These are phyloP conservation scores for Cryptocheilus praepositus DNA, from an alignment of 2,888 invertebrate species.

Conservation along the genomic window DNA sequence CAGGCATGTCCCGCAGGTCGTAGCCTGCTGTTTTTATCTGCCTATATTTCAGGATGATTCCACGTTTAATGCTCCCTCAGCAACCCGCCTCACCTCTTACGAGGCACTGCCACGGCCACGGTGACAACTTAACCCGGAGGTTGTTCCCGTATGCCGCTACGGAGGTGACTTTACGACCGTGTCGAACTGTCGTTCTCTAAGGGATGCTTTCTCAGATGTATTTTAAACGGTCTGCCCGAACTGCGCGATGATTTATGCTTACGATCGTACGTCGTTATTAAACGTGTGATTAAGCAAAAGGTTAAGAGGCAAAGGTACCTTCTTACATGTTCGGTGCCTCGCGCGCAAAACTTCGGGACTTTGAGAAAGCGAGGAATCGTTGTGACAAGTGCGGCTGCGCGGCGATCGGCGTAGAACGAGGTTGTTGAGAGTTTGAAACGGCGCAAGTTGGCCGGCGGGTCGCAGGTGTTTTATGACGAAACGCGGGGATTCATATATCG, in stretches of 20 bases:
- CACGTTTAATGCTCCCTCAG: constrained; percentile 61
- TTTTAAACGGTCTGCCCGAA: too few species aligned
- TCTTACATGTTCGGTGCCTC: too few species aligned
- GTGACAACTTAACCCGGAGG: constrained; percentile 66
- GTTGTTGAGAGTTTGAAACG: too few species aligned
- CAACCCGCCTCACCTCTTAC: constrained; percentile 41
- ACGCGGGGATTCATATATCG: too few species aligned
- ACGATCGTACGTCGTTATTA: constrained; percentile 8
- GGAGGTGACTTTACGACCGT: constrained; percentile 49
- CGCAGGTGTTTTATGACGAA: too few species aligned
- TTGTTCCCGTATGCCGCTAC: constrained; percentile 37
- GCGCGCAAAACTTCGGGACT: too few species aligned
- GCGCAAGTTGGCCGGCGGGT: too few species aligned
- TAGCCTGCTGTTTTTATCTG: constrained; percentile 74
- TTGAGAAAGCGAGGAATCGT: too few species aligned
- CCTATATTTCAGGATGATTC: constrained; percentile 73
- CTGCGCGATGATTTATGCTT: constrained; percentile 1
- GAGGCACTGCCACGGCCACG: constrained; percentile 45
- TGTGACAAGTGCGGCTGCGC: too few species aligned
- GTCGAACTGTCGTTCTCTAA: constrained; percentile 38
- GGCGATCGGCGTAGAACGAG: too few species aligned
- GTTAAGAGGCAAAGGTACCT: too few species aligned
- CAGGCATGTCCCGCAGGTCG: constrained; percentile 63
- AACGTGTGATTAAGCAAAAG: background rate
- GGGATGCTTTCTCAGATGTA: constrained; percentile 11